Evolutionary conservation across 1,140 invertebrate genomes (phyloP), one percentile per base, ranked within the genome.

Genomic region (Drosophila truncata): DNA sequence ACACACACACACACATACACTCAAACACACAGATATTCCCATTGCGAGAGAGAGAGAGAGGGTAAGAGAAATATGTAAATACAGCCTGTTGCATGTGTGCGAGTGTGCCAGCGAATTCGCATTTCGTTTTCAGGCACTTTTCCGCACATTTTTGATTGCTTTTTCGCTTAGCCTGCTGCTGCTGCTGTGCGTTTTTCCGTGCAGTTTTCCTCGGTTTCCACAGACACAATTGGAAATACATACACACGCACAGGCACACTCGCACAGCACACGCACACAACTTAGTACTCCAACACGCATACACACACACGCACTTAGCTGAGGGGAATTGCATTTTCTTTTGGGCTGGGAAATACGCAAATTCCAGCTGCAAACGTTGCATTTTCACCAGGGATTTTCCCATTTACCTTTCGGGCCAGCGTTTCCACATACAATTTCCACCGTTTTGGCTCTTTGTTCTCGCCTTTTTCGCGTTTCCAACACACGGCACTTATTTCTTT

Each of bases 211-310:
- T 65, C 20, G 29, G 47, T 82, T 84, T 85, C 75, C 79, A 80
- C 71, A 86, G 67, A 78, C 60, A 70, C 82, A 85, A 85, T 85
- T 85, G 82, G 83, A 86, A 85, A 82, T 75, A 78, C 82, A 78
- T 59, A 57, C 58, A 50, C 49, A 62, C 58, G 42, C 33, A 16
- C n/a, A 58, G 7, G 2, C 71, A 61, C 67, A 74, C 27, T 31
- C 66, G 75, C 41, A 35, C 25, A 1, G 25, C 55, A 57, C 66
- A 81, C 52, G 71, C 58, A 81, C 66, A 80, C 64, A 58, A 47
- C 52, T 58, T 37, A 74, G 62, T 42, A 69, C 52, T 39, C 50
- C 23, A 31, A 31, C 27, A 39, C 72, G 47, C 39, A 31, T 25
- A 41, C 46, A 62, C 8, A 31, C 9, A 33, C 78, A 54, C 66